Evolutionary conservation across 2,113 vertebrate species (phyloP), one percentile per base, ranked within the genome.

Genomic region (Epinephelus moara): DNA sequence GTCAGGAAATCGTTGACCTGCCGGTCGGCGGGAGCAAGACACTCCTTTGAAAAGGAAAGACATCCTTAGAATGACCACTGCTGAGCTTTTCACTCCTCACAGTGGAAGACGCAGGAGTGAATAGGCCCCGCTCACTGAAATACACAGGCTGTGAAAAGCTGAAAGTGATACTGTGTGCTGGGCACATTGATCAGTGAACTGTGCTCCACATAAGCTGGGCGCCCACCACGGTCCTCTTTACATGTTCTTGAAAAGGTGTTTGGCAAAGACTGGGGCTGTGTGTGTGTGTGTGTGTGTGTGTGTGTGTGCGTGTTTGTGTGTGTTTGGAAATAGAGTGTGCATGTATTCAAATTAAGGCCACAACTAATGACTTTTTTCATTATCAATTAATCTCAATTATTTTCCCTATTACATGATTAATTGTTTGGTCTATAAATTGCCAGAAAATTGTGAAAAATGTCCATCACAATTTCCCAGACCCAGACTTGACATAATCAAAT

Each of bases 11-110:
- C 17, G 12, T 52, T 56, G 64, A 75, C 8, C 68, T 47, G 62
- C 21, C 37, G 67, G 61, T 74, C 69, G 50, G 27, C 21, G 21
- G 53, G 15, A 70, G 50, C 45, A 18, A 59, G 14, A 25, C 13
- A 4, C 33, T 62, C 15, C 21, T 80, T 47, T 66, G 23, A 75
- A 64, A 67, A 52, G 37, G 12, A 50, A 19, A 70, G 53, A 62
- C 47, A 17, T 49, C 1, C 13, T 14, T 1, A 72, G 45, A 62
- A 23, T 78, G 73, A 56, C 3, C 25, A 40, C 50, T 55, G 42
- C 45, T 56, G 47, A 37, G 57, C 68, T 19, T 37, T 62, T 47
- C 30, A 64, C 17, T 6, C 4, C 10, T 33, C 12, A 56, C 59
- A 40, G 55, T 23, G 62, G 52, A 53, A 19, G 55, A 75, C 13